phyloP scores from a whole-genome alignment of 1,140 invertebrate genomes.

The Mylabris phalerata region DNA sequence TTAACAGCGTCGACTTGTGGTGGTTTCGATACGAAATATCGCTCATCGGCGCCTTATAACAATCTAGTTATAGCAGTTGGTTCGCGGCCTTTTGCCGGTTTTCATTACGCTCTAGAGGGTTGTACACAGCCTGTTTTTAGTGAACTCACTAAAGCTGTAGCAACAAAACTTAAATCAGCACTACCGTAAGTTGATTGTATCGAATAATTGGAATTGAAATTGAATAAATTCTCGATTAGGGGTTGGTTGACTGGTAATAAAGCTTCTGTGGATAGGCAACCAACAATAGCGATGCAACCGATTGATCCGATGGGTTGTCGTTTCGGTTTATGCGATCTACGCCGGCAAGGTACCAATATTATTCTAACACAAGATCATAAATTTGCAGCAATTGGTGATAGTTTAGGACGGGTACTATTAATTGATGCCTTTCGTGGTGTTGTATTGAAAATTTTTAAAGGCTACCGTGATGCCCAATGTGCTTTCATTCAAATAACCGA shows the following conservation, averaged over 20 bases:
- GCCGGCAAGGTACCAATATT: conserved; percentile 64
- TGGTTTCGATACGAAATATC: conserved; percentile 67
- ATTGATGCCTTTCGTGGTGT: conserved; percentile 75
- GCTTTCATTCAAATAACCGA: conserved; percentile 78
- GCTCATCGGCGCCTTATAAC: conserved; percentile 67
- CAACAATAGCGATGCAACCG: conserved; percentile 44
- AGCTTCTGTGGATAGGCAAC: conserved; percentile 40
- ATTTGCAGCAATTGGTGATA: conserved; percentile 76
- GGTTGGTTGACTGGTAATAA: conserved; percentile 54
- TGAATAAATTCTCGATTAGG: conserved; percentile 33
- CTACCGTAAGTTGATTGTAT: conserved; percentile 60
- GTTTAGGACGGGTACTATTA: conserved; percentile 77
- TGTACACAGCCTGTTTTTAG: conserved; percentile 62
- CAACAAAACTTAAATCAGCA: conserved; percentile 78
- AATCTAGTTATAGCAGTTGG: conserved; percentile 75
- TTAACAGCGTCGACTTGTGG: conserved; percentile 71
- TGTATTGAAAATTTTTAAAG: conserved; percentile 85
- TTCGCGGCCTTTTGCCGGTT: conserved; percentile 74
- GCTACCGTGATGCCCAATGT: conserved; percentile 89
- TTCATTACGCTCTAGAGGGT: conserved; percentile 86
- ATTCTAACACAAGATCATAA: conserved; percentile 72
- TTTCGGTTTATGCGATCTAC: conserved; percentile 78
- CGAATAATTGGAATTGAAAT: neutral
- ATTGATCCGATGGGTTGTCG: conserved; percentile 60
- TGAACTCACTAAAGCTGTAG: conserved; percentile 84